These are phyloP conservation scores for Stenoptilia bipunctidactyla DNA, from an alignment of 2,888 invertebrate species.

Conservation along the genomic window DNA sequence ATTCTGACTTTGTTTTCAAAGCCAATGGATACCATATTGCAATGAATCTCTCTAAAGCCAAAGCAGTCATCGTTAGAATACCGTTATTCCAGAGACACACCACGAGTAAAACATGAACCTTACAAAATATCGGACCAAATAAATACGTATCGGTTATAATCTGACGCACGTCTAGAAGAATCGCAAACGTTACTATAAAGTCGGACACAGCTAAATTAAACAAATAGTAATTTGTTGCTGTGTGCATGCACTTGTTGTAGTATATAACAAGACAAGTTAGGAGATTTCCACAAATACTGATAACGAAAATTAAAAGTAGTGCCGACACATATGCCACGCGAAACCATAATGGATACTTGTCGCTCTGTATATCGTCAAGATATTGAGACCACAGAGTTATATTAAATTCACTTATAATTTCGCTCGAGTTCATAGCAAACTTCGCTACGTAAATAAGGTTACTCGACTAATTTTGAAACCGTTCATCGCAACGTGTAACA, in stretches of 20 bases:
- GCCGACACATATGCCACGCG: not conserved
- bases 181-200: slow-evolving; percentile 15
- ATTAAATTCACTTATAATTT: not conserved
- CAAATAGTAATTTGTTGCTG: slow-evolving; percentile 10
- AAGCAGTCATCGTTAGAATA: slow-evolving; percentile 20
- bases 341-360: not conserved
- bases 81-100: slow-evolving; percentile 20
- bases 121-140: slow-evolving; percentile 14
- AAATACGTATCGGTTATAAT: slow-evolving; percentile 8
- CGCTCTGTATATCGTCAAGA: not conserved
- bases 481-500: not conserved
- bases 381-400: not conserved
- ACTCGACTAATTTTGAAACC: no score
- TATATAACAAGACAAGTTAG: slow-evolving; percentile 24
- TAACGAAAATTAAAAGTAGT: not conserved
- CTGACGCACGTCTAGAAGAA: slow-evolving; percentile 14
- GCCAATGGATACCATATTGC: slow-evolving; percentile 22
- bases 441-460: slow-evolving; percentile 8
- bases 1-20: slow-evolving; percentile 9
- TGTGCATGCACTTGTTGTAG: slow-evolving; percentile 9
- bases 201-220: slow-evolving; percentile 5
- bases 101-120: slow-evolving; percentile 18
- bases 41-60: slow-evolving; percentile 22
- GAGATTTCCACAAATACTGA: slow-evolving; percentile 13
- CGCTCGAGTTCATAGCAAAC: slow-evolving; percentile 13